Evolutionary conservation across 2,888 invertebrate species (phyloP).

Genomic region (Parelbella ahira): DNA sequence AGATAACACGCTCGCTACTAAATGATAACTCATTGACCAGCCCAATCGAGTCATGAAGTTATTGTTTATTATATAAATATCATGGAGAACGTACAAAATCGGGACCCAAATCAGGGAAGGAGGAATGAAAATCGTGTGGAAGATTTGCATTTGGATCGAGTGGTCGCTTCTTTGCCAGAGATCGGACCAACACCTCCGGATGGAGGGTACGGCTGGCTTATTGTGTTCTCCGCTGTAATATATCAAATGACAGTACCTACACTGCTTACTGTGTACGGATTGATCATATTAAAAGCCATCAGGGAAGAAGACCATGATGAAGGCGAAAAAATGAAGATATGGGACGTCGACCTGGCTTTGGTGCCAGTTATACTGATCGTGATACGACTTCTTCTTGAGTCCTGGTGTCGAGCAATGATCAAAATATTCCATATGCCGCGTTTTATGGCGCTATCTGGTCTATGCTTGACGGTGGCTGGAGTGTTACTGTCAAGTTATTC

Average conservation of each 20-base stretch:
- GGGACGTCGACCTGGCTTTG: constrained; percentile 80
- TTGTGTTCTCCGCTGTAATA: constrained; percentile 79
- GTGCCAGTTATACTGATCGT: constrained; percentile 82
- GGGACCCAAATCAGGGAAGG: constrained; percentile 26
- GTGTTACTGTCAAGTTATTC: constrained; percentile 75
- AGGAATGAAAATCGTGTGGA: constrained; percentile 44
- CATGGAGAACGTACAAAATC: constrained; percentile 54
- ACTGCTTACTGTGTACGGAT: constrained; percentile 75
- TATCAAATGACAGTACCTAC: constrained; percentile 82
- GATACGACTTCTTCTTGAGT: constrained; percentile 80
- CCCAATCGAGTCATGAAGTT: constrained; percentile 58
- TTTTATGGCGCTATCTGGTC: constrained; percentile 78
- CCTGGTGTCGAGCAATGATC: constrained; percentile 80
- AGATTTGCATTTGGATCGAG: constrained; percentile 77
- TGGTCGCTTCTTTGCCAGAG: constrained; percentile 83
- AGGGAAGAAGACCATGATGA: constrained; percentile 69
- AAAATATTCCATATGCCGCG: constrained; percentile 80
- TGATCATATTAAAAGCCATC: constrained; percentile 75
- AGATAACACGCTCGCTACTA: constrained; percentile 66
- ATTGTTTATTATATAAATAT: constrained; percentile 42
- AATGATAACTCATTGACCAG: constrained; percentile 57
- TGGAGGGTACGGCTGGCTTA: constrained; percentile 85
- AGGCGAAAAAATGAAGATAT: constrained; percentile 63
- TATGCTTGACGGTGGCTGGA: constrained; percentile 80
- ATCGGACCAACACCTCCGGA: constrained; percentile 84